Evolutionary conservation across 1,140 invertebrate species (phyloP).

Genomic region (Drosophila lowei): DNA sequence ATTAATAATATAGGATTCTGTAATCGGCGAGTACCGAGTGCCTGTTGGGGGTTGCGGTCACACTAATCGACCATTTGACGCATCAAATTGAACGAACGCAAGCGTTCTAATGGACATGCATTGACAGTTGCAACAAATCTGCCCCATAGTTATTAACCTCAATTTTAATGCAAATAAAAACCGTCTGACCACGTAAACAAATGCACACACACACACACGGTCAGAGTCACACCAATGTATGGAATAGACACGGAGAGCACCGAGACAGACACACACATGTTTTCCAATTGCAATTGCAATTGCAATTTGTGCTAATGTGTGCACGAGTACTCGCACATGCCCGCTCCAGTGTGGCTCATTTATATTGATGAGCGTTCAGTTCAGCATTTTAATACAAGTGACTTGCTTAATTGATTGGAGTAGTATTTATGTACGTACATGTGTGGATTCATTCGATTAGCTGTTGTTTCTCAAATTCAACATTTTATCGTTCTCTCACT

Average conservation of each 20-base stretch:
- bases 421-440: too few species aligned
- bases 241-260: too few species aligned
- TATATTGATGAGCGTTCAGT: constrained; percentile 16
- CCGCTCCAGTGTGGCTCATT: constrained; percentile 9
- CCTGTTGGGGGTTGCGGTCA: constrained; percentile 2
- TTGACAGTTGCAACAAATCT: constrained; percentile 65
- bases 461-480: too few species aligned
- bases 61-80: constrained; percentile 55
- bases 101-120: constrained; percentile 56
- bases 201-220: neutral
- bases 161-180: constrained; percentile 65
- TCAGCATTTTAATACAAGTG: too few species aligned
- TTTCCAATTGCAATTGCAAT: constrained; percentile 23
- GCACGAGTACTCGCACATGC: neutral
- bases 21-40: neutral
- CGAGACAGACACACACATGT: constrained; percentile 8
- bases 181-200: constrained; percentile 53
- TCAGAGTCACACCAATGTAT: neutral
- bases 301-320: constrained; percentile 37
- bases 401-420: too few species aligned
- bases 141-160: constrained; percentile 66
- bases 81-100: constrained; percentile 47
- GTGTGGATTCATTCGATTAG: too few species aligned
- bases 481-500: too few species aligned
- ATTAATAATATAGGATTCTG: constrained; percentile 41